Evolutionary conservation across 2,888 invertebrate genomes (phyloP).

Genomic region (Oscheius sp.): DNA sequence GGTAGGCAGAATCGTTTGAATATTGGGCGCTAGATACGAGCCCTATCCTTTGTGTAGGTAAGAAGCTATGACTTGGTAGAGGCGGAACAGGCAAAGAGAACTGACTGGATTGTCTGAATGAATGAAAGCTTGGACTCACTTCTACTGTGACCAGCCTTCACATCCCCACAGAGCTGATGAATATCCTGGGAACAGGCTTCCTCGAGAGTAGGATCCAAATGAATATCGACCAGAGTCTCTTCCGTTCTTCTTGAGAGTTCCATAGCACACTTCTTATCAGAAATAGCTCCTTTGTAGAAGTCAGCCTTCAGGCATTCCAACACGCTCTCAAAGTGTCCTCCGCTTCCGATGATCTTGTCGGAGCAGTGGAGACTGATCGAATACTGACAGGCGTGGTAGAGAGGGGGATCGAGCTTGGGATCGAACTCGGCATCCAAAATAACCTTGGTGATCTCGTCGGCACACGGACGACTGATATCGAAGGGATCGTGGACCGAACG

Average conservation of each 20-base stretch:
- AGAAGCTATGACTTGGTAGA: too few relatives aligned
- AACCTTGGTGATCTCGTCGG: slow-evolving; percentile 49
- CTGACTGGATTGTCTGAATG: too few relatives aligned
- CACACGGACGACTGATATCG: slow-evolving; percentile 37
- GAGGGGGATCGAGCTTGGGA: slow-evolving; percentile 88
- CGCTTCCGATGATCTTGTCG: slow-evolving; percentile 50
- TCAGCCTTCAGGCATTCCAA: slow-evolving; percentile 86
- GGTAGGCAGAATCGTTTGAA: too few relatives aligned
- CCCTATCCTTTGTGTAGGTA: too few relatives aligned
- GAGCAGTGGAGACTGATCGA: slow-evolving; percentile 60
- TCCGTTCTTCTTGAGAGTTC: slow-evolving; percentile 86
- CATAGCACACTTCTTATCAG: slow-evolving; percentile 82
- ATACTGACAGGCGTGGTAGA: slow-evolving; percentile 82
- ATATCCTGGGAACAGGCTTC: slow-evolving; percentile 87
- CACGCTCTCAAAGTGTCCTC: slow-evolving; percentile 75
- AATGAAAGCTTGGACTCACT: slow-evolving; percentile 73
- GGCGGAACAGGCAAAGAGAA: too few relatives aligned
- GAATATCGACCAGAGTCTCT: slow-evolving; percentile 88
- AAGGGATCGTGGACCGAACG: slow-evolving; percentile 50
- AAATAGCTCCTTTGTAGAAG: slow-evolving; percentile 82
- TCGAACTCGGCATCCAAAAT: slow-evolving; percentile 81
- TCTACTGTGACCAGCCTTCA: slow-evolving; percentile 89
- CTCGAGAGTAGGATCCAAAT: slow-evolving; percentile 91
- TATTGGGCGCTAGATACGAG: too few relatives aligned
- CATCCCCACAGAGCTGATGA: slow-evolving; percentile 74